phyloP scores from a whole-genome alignment of 2,797 vertebrate species.

The Sitta carolinensis region DNA sequence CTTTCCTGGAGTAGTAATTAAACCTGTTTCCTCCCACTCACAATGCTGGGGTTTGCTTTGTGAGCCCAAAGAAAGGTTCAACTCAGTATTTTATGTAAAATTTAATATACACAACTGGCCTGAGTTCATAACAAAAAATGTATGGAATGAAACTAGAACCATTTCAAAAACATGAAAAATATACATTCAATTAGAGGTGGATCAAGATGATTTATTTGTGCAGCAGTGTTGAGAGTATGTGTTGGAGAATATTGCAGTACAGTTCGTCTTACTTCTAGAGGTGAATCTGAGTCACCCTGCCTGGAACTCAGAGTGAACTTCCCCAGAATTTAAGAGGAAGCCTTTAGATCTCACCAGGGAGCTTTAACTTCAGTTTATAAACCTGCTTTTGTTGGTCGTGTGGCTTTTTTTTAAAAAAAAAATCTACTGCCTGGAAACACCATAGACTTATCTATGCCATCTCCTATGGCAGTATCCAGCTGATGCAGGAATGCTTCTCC shows the following conservation, averaged over 20 bases:
- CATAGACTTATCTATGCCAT: not conserved
- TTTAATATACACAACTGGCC: not conserved
- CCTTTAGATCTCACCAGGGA: not conserved
- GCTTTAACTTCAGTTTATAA: not conserved
- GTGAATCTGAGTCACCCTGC: not conserved
- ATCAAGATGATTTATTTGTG: slow-evolving; percentile 58
- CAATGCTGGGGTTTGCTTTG: not conserved
- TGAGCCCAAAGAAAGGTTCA: not conserved
- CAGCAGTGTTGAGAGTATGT: not conserved
- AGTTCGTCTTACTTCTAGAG: not conserved
- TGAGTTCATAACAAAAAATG: slow-evolving; percentile 24
- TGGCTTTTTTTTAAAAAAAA: not conserved
- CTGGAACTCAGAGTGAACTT: slow-evolving; percentile 19
- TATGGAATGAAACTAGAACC: slow-evolving; percentile 30
- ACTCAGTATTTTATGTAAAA: not conserved
- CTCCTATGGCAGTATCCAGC: not conserved
- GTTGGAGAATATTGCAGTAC: not conserved
- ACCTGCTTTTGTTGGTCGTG: not conserved
- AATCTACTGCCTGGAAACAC: not conserved
- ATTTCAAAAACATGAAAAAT: not conserved
- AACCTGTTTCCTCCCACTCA: not conserved
- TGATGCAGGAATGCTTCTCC: not conserved
- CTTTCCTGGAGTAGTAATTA: not conserved
- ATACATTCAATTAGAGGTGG: slow-evolving; percentile 40
- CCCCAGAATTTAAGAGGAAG: slow-evolving; percentile 35